Evolutionary conservation across 2,888 invertebrate genomes (phyloP).

Genomic region (Caenorhabditis sulstoni): DNA sequence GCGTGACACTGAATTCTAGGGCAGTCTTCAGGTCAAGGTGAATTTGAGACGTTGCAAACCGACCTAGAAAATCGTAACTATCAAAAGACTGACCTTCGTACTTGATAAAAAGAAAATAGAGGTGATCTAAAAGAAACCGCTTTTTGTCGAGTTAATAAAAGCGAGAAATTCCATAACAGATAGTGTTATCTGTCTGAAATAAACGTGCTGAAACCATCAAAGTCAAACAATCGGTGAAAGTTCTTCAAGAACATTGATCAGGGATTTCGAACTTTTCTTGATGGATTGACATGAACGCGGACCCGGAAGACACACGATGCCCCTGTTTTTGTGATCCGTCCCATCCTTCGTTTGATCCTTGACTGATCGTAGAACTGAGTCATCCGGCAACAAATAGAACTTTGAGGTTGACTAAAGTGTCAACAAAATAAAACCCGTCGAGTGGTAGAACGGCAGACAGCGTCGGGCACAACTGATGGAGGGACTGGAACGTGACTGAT

Average conservation of each 20-base stretch:
- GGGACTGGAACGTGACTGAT: too few species aligned
- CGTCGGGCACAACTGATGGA: too few species aligned
- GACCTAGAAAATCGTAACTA: too few species aligned
- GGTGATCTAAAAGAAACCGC: conserved; percentile 9
- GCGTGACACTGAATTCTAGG: too few species aligned
- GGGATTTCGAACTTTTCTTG: neutral
- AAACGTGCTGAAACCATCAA: neutral
- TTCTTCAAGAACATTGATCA: neutral
- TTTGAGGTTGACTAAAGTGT: too few species aligned
- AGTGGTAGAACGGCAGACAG: too few species aligned
- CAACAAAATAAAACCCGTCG: too few species aligned
- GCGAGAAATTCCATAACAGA: conserved; percentile 5
- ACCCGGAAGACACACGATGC: neutral
- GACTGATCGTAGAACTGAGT: too few species aligned
- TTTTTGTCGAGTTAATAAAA: conserved; percentile 20
- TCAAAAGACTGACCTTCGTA: conserved; percentile 25
- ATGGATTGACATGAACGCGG: neutral
- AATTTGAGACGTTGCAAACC: too few species aligned
- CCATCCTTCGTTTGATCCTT: too few species aligned
- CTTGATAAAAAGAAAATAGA: conserved; percentile 35
- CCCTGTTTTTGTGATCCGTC: neutral
- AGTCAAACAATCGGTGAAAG: neutral
- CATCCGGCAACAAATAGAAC: too few species aligned
- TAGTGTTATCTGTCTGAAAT: neutral
- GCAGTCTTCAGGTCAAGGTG: too few species aligned